Base-by-base conservation (phyloP, 2,797 vertebrate species). In the Myotis daubentonii region DNA sequence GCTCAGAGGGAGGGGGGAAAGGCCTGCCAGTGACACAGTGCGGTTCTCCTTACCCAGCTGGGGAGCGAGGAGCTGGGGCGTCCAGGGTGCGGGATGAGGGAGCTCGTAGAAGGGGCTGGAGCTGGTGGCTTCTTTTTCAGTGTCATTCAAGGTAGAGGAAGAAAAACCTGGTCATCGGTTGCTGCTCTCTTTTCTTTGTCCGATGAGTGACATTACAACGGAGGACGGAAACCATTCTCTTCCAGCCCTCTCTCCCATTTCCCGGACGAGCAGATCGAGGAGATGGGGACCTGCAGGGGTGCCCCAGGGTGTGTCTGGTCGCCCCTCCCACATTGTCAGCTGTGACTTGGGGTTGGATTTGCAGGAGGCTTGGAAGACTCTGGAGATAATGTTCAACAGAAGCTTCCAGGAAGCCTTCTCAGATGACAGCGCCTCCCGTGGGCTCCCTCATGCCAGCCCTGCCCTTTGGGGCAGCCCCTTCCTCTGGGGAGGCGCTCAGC, bases 401-500 rank as follows among this genome's bases (percentile, higher is more conserved):
- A 0, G 22, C 49, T 23, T 81, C 49, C 55, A 49, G 70, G 71
- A 95, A 65, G 23, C 12, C 86, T 71, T 55, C 65, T 75, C 71
- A 44, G 20, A 70, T 25, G 38, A 11, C 38, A 49, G 47, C 57
- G 5, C 53, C 71, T 82, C 82, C 70, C 12, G 2, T 41, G 3
- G 44, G 36, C 51, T 74, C 49, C 25, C n/a, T 53, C 6, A n/a
- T 1, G 41, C 28, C n/a, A 51, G 62, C 28, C 20, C 68, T 74
- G 55, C 2, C 44, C 66, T 38, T 20, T 0, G 22, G 72, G 33
- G 41, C 49, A 80, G n/a, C 47, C 75, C 28, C 11, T 70, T 70
- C 47, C n/a, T 87, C 66, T 33, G 11, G 55, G 17, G 71, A 87
- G 49, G 41, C 6, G 1, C 57, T 98, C 97, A 98, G 90, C 98